Percentiles rank a stretch among this genome's conserved stretches.
Evolutionary conservation across 2,797 vertebrate species (phyloP).

Genomic region (Australoheros facetus): DNA sequence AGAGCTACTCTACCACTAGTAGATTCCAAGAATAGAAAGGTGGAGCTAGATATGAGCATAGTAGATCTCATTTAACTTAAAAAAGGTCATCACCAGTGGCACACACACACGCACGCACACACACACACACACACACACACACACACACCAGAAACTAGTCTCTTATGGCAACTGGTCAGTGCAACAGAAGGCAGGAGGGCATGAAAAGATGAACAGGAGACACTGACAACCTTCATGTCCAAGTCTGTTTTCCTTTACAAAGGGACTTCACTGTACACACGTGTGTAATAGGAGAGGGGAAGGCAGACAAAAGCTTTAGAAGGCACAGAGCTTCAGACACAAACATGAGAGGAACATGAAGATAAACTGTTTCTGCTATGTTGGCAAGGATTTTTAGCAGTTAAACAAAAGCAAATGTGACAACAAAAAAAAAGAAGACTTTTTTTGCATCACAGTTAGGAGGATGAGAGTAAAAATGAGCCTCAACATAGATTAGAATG

Average conservation of each 20-base stretch:
- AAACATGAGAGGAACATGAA: conserved; percentile 21
- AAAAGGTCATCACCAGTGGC: neutral
- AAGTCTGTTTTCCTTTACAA: conserved; percentile 25
- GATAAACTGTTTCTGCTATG: conserved; percentile 36
- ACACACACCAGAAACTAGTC: conserved; percentile 42
- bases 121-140: conserved; percentile 4
- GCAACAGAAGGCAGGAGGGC: conserved; percentile 42
- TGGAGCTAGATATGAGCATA: neutral
- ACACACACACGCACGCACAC: conserved; percentile 4
- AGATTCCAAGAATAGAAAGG: neutral
- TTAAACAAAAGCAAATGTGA: conserved; percentile 33
- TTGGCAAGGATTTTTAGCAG: conserved; percentile 61
- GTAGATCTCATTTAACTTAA: neutral
- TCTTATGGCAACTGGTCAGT: conserved; percentile 59
- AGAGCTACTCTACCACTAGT: neutral
- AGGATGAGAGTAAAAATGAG: conserved; percentile 34
- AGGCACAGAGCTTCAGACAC: conserved; percentile 81
- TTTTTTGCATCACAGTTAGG: conserved; percentile 25
- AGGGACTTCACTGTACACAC: conserved; percentile 35
- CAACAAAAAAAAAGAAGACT: neutral
- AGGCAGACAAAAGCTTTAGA: conserved; percentile 77
- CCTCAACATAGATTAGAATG: conserved; percentile 26
- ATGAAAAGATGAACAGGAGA: conserved; percentile 32
- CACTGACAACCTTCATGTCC: conserved; percentile 23
- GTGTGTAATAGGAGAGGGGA: conserved; percentile 31